phyloP scores from a whole-genome alignment of 2,888 invertebrate genomes.

The Epiblema foenella region DNA sequence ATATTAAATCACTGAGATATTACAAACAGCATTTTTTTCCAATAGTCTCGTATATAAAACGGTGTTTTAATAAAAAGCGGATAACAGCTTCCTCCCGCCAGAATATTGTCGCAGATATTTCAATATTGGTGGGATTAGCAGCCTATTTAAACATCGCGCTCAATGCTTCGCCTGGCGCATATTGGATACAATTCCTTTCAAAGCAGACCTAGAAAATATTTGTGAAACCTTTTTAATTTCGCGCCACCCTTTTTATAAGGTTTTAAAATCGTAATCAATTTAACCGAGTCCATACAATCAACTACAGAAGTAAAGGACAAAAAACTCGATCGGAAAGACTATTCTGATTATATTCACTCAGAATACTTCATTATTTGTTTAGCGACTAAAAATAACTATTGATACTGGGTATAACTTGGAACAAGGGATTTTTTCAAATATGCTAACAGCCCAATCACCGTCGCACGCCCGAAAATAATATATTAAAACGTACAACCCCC shows the following conservation, averaged over 20 bases:
- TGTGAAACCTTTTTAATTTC: conserved; percentile 78
- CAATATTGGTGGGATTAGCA: conserved; percentile 84
- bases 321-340: conserved; percentile 18
- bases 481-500: background rate
- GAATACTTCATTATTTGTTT: conserved; percentile 24
- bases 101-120: conserved; percentile 84
- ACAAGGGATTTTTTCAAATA: background rate
- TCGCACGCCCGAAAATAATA: background rate
- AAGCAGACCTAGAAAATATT: conserved; percentile 75
- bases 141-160: conserved; percentile 82
- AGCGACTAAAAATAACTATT: conserved; percentile 20
- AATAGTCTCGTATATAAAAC: conserved; percentile 68
- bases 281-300: conserved; percentile 32
- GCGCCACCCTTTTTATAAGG: conserved; percentile 48
- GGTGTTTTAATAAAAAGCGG: conserved; percentile 82
- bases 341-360: conserved; percentile 32
- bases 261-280: conserved; percentile 35
- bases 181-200: conserved; percentile 80
- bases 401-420: conserved; percentile 3
- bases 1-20: conserved; percentile 40
- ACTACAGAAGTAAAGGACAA: conserved; percentile 31
- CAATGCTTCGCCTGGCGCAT: conserved; percentile 73
- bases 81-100: conserved; percentile 73
- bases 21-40: conserved; percentile 67
- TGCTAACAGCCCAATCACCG: background rate